Evolutionary conservation across 2,113 vertebrate genomes (phyloP).

Genomic region (Callocephalon fimbriatum): DNA sequence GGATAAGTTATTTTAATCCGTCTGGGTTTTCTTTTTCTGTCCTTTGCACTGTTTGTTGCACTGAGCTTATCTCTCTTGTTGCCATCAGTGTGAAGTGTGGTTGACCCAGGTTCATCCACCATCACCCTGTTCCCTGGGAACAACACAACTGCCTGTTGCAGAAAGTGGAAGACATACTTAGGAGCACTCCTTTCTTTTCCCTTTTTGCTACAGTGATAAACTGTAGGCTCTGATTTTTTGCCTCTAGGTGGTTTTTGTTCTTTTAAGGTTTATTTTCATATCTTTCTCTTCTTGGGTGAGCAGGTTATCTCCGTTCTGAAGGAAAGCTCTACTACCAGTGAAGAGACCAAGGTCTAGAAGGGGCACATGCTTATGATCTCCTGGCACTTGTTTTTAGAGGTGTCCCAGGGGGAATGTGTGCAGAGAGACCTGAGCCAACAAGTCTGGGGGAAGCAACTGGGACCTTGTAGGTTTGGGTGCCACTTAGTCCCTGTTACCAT

Average conservation of each 20-base stretch:
- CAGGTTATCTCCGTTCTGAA: neutral
- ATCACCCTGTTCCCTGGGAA: neutral
- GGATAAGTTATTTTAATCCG: neutral
- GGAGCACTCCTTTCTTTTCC: neutral
- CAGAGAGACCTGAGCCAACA: neutral
- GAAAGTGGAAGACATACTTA: neutral
- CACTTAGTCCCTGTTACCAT: neutral
- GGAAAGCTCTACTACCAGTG: neutral
- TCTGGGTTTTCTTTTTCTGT: neutral
- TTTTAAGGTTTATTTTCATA: neutral
- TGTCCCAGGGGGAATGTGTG: rapidly evolving
- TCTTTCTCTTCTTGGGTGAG: neutral
- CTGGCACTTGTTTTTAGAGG: neutral
- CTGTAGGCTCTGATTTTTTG: neutral
- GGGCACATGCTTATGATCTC: neutral
- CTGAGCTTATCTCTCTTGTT: neutral
- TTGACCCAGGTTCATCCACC: neutral
- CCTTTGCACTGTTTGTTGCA: neutral
- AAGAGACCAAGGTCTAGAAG: neutral
- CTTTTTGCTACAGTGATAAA: neutral
- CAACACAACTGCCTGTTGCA: neutral
- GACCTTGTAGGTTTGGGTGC: neutral
- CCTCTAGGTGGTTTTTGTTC: neutral
- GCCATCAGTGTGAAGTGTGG: neutral
- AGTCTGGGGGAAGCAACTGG: neutral